phyloP scores from a whole-genome alignment of 2,888 invertebrate species.

The Leucophora obtusa region DNA sequence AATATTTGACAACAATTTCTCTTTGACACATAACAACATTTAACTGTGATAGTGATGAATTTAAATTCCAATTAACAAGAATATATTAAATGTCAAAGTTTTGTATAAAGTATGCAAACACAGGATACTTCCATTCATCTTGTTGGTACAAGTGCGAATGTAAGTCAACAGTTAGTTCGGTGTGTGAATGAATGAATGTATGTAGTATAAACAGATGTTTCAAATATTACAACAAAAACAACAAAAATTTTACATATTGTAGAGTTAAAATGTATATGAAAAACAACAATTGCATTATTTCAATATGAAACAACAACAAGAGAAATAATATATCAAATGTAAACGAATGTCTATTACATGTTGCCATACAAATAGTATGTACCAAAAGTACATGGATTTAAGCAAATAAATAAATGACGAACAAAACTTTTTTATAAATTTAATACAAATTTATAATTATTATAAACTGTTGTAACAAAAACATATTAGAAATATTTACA shows the following conservation, averaged over 20 bases:
- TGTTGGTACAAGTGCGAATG: not conserved
- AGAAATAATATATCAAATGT: no score
- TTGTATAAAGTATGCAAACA: not conserved
- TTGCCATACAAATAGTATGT: no score
- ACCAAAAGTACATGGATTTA: no score
- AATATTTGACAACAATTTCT: slow-evolving; percentile 39
- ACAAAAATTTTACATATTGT: not conserved
- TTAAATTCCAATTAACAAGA: slow-evolving; percentile 56
- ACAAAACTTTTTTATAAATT: no score
- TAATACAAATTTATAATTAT: no score
- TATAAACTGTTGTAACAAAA: no score
- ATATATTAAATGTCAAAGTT: slow-evolving; percentile 53
- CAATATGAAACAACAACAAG: no score
- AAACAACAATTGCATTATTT: no score
- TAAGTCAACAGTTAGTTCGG: slow-evolving; percentile 46
- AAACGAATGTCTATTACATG: no score
- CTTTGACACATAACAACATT: slow-evolving; percentile 27
- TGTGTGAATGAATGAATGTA: slow-evolving; percentile 25
- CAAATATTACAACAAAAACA: slow-evolving; percentile 15
- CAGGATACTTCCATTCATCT: not conserved
- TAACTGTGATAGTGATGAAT: slow-evolving; percentile 34
- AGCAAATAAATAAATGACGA: no score
- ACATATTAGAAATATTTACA: no score
- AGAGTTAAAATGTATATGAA: not conserved
- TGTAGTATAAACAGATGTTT: slow-evolving; percentile 54